Evolutionary conservation across 2,113 vertebrate species (phyloP), one percentile per base, ranked within the genome.

Genomic region (Anhinga anhinga): DNA sequence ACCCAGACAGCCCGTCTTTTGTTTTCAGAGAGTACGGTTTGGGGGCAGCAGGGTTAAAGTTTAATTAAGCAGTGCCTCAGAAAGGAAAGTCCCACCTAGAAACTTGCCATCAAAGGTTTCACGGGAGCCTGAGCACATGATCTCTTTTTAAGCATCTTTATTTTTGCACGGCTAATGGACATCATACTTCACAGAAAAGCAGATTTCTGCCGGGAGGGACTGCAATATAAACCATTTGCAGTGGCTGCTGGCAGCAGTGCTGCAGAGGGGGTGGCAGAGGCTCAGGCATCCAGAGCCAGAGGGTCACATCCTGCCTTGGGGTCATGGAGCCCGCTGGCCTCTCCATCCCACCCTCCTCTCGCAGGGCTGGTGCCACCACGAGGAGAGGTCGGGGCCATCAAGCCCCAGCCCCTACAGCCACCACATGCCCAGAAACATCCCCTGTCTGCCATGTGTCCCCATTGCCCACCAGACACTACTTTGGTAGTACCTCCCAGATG

Each of bases 301-400:
- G 0, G 38, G 47, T 44, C 6, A 1, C 30, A 44, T 49, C 81
- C 53, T 52, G 50, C 34, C 44, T 3, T 13, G 32, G 16, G 21
- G 3, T 53, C 56, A 25, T 1, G 32, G 21, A 61, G n/a, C 22
- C 40, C 52, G 22, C 4, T n/a, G 53, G 34, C 40, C 23, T 77
- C 36, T 81, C 42, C 71, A 53, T 15, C 21, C 14, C 22, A 25
- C 13, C 10, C 29, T 58, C 17, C 16, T 80, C 76, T 72, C 3
- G 0, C 0, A 2, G 14, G n/a, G 14, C 32, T 78, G 32, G n/a
- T 56, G 36, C 9, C 36, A 56, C 27, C 27, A 27, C 0, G 1
- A 21, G 13, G 12, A 18, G 27, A 82, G 47, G 34, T 53, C 2
- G 4, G 23, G 14, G 25, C 13, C 42, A 63, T 8, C 9, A 18